phyloP scores from a whole-genome alignment of 92 coral and sea anemone genomes.

The Phenganax marumi region DNA sequence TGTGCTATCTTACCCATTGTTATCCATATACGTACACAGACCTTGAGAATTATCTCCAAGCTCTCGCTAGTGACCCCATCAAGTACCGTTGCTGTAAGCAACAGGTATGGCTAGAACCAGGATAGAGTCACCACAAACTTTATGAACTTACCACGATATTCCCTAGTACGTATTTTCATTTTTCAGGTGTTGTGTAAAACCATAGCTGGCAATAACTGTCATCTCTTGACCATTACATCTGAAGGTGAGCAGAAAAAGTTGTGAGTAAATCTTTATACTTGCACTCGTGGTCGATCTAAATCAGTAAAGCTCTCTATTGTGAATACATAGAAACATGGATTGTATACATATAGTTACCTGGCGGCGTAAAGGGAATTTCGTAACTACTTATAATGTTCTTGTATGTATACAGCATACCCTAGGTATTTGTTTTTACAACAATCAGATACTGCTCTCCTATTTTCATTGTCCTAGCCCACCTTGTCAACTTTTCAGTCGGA shows the following conservation, averaged over 20 bases:
- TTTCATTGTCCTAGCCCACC: no score
- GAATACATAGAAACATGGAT: no score
- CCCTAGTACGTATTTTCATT: neutral
- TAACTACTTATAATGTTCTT: no score
- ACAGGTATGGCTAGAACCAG: constrained; percentile 57
- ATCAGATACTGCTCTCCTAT: no score
- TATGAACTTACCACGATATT: neutral
- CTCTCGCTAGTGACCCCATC: constrained; percentile 63
- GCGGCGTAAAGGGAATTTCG: no score
- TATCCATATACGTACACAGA: constrained; percentile 96
- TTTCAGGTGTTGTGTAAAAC: constrained; percentile 87
- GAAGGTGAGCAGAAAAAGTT: constrained; percentile 55
- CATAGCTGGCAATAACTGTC: constrained; percentile 88
- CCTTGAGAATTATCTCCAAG: constrained; percentile 69
- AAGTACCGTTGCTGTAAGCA: constrained; percentile 67
- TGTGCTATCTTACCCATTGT: constrained; percentile 90
- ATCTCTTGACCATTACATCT: constrained; percentile 79
- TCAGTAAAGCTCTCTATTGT: no score
- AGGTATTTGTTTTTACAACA: no score
- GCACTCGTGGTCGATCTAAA: no score
- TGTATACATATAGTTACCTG: no score
- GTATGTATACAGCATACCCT: no score
- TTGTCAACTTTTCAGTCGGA: no score
- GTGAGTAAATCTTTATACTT: neutral
- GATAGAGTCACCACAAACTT: neutral